Conservation (phyloP, 2,888 invertebrate genomes). For the Omphaloscelis lunosa region DNA sequence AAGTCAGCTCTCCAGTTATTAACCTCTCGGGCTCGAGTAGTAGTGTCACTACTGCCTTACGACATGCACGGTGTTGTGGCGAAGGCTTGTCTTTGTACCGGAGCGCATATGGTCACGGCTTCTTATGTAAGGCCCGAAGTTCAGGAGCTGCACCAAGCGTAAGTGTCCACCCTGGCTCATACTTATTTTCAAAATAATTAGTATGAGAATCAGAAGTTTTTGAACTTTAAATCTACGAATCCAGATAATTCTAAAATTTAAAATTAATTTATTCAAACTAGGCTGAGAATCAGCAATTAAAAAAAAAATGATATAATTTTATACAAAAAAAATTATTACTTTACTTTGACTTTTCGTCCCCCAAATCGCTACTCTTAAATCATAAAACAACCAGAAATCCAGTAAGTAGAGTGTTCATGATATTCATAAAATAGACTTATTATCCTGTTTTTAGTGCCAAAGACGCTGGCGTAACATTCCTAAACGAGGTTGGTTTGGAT, state of each 20-base stretch:
- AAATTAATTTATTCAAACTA: too few relatives aligned
- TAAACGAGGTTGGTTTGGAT: conserved; percentile 99
- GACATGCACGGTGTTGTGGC: conserved; percentile 96
- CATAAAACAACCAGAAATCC: too few relatives aligned
- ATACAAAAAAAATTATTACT: too few relatives aligned
- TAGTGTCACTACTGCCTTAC: conserved; percentile 97
- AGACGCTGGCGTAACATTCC: conserved; percentile 96
- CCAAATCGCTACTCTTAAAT: too few relatives aligned
- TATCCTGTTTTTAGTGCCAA: conserved; percentile 92
- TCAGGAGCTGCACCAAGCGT: conserved; percentile 94
- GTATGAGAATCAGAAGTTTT: background rate
- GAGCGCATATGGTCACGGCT: conserved; percentile 98
- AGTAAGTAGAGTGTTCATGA: too few relatives aligned
- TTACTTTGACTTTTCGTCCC: too few relatives aligned
- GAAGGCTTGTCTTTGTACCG: conserved; percentile 95
- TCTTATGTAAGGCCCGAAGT: conserved; percentile 98
- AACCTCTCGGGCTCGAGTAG: conserved; percentile 94
- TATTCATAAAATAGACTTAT: background rate
- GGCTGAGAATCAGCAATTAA: too few relatives aligned
- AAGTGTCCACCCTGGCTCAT: conserved; percentile 73
- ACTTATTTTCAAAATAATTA: background rate
- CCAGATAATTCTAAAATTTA: background rate
- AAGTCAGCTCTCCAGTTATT: conserved; percentile 93
- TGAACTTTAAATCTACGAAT: background rate
- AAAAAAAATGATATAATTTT: too few relatives aligned